Evolutionary conservation across 2,113 vertebrate species (phyloP).

Genomic region (Eonycteris spelaea): DNA sequence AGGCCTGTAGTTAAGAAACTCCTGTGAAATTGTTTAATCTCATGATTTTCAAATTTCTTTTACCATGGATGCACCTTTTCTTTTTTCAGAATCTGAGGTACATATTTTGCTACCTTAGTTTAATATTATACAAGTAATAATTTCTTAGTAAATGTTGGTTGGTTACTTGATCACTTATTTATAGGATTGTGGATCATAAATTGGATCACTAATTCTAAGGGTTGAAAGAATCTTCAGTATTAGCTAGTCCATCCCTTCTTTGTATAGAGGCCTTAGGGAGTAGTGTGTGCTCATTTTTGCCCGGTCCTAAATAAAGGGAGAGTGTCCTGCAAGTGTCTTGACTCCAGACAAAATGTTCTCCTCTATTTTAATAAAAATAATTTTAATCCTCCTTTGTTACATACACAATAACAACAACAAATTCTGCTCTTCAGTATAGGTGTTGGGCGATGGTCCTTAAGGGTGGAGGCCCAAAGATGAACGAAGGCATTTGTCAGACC

Average conservation of each 20-base stretch:
- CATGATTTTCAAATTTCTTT: background rate
- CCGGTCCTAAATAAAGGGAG: background rate
- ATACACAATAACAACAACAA: background rate
- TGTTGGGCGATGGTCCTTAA: background rate
- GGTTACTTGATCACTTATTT: background rate
- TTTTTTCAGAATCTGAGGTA: no score
- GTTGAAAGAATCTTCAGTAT: background rate
- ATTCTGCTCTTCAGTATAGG: background rate
- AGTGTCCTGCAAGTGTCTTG: background rate
- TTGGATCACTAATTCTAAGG: background rate
- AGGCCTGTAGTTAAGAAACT: background rate
- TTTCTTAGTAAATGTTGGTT: background rate
- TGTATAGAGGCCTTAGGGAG: background rate
- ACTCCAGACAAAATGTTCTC: background rate
- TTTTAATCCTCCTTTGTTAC: background rate
- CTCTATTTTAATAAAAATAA: background rate
- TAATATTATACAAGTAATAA: background rate
- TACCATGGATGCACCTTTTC: background rate
- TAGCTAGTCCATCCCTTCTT: rapidly evolving
- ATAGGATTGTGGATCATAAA: background rate
- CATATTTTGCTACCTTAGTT: background rate
- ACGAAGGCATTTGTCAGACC: background rate
- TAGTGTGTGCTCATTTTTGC: rapidly evolving
- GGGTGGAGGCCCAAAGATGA: background rate
- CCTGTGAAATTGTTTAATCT: background rate